Evolutionary conservation across 92 coral and sea anemone genomes (phyloP).

Genomic region (Palythoa grandiflora): DNA sequence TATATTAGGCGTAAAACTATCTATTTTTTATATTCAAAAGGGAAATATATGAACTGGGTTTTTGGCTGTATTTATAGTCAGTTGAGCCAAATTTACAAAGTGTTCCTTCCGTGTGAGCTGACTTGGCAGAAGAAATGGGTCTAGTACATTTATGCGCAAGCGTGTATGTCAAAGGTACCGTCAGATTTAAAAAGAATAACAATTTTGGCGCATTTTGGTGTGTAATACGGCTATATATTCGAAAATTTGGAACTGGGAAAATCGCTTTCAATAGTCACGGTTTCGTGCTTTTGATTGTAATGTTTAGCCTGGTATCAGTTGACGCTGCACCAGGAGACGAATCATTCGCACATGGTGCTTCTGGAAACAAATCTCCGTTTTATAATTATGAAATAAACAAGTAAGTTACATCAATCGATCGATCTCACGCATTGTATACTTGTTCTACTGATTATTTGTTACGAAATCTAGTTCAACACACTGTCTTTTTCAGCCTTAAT

Average conservation of each 20-base stretch:
- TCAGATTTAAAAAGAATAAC: slow-evolving; percentile 14
- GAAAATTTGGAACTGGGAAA: background rate
- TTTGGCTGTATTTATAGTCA: too few relatives aligned
- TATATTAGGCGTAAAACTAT: too few relatives aligned
- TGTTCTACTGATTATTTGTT: background rate
- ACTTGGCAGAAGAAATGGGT: background rate
- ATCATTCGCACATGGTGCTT: background rate
- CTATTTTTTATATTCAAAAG: too few relatives aligned
- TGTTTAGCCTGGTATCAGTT: background rate
- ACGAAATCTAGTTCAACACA: background rate
- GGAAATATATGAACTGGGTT: too few relatives aligned
- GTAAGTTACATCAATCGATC: slow-evolving; percentile 6
- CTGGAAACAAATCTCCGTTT: background rate
- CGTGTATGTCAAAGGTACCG: slow-evolving; percentile 13
- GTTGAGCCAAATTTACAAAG: too few relatives aligned
- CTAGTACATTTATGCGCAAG: slow-evolving; percentile 12
- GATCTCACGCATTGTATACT: background rate
- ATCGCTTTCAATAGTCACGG: slow-evolving; percentile 12
- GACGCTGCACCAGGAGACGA: background rate
- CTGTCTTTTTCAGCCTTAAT: background rate
- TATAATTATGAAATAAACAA: slow-evolving; percentile 4
- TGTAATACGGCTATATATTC: background rate
- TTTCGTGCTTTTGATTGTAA: background rate
- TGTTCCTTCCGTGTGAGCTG: too few relatives aligned
- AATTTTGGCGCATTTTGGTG: slow-evolving; percentile 47